Evolutionary conservation across 1,140 invertebrate species (phyloP), one percentile per base, ranked within the genome.

Genomic region (Eurosta solidaginis): DNA sequence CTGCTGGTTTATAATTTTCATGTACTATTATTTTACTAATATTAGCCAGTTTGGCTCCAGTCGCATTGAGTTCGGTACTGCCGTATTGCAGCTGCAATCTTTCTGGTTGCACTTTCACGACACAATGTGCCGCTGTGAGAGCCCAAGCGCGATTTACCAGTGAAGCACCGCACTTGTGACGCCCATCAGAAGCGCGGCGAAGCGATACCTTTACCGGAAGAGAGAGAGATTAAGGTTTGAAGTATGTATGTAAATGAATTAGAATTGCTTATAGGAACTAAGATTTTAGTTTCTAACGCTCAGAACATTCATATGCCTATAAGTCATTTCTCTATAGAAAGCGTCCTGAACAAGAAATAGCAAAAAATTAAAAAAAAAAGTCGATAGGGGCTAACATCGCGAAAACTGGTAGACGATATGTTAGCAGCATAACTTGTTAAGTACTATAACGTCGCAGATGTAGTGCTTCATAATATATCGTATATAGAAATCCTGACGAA

Each of bases 91-190:
- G 29, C 29, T 82, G 81, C 0, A 86, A 9, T 44, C 82, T 79
- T 17, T 73, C 59, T 0, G 83, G 78, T 7, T 22, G 45, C 1
- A 79, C 52, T 27, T 68, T 20, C 0, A 52, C 78, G 9, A 87
- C 83, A 77, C 86, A 87, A 54, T 87, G 86, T 0, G 84, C 86
- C 9, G 83, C 85, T 0, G 85, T 87, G 14, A 87, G 42, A 2
- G 82, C 79, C 85, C 85, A 87, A n/a, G 68, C 50, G 0, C 81
- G 78, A 76, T 88, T 86, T 0, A 88, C 42, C 9, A 88, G 74
- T 1, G 85, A 82, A 17, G 79, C 86, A 1, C 87, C 87, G 59
- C 87, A 88, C 2, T 81, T 82, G 42, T 88, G 87, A 22, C 78
- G 80, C 1, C 84, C 84, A n/a, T 74, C 78, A 0, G 79, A 81